These are phyloP conservation scores for Stenoptilia bipunctidactyla DNA, from an alignment of 2,888 invertebrate species.

Conservation along the genomic window DNA sequence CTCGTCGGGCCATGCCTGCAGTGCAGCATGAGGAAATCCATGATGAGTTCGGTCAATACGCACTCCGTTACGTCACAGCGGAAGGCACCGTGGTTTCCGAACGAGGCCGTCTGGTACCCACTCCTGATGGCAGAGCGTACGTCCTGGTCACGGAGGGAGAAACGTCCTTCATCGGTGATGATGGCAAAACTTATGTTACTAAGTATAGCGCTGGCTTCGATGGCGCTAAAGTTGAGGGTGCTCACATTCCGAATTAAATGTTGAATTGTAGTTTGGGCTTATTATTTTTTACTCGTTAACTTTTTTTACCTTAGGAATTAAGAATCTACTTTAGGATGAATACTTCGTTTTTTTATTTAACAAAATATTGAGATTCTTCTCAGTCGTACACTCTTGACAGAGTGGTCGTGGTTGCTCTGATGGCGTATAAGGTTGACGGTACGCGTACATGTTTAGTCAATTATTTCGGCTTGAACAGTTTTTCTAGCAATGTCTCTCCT, in stretches of 20 bases:
- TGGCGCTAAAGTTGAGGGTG: slow-evolving; percentile 29
- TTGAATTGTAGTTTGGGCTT: no score
- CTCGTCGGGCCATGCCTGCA: slow-evolving; percentile 25
- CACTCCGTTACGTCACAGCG: slow-evolving; percentile 37
- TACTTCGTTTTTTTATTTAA: no score
- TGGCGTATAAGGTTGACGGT: no score
- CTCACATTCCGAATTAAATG: slow-evolving; percentile 33
- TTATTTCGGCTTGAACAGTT: no score
- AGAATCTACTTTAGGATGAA: no score
- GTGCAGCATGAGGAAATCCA: slow-evolving; percentile 32
- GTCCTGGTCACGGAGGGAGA: slow-evolving; percentile 38
- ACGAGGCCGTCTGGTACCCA: slow-evolving; percentile 33
- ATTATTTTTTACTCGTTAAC: no score
- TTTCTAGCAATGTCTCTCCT: no score
- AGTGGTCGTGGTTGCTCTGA: no score
- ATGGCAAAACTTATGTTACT: slow-evolving; percentile 38
- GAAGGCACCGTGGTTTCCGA: slow-evolving; percentile 37
- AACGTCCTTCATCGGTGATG: slow-evolving; percentile 33
- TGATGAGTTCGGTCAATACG: slow-evolving; percentile 35
- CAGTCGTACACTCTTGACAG: no score
- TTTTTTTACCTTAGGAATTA: no score
- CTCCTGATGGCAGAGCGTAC: slow-evolving; percentile 22
- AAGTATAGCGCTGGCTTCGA: slow-evolving; percentile 37
- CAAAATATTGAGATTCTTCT: no score
- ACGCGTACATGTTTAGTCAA: no score